Percentiles rank a stretch among this genome's conserved stretches.
These are phyloP conservation scores for Heliconius sara DNA, from an alignment of 2,888 invertebrate species.

Conservation along the genomic window DNA sequence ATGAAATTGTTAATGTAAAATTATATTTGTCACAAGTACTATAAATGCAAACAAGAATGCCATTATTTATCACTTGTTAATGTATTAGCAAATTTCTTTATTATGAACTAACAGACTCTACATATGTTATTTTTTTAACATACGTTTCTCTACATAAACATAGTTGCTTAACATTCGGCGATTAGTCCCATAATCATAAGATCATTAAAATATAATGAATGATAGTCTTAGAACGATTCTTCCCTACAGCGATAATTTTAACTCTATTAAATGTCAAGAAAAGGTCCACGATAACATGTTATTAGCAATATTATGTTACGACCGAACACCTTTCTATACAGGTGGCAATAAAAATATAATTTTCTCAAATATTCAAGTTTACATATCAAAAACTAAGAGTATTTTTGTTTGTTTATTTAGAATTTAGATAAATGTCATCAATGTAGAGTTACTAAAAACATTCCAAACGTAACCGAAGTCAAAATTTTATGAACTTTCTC, in stretches of 20 bases:
- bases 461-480: conserved; percentile 37
- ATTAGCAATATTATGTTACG: conserved; percentile 38
- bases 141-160: conserved; percentile 3
- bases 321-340: conserved; percentile 34
- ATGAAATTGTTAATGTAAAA: neutral
- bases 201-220: conserved; percentile 29
- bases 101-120: neutral
- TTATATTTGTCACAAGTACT: neutral
- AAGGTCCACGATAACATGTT: conserved; percentile 35
- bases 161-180: conserved; percentile 5
- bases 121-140: neutral
- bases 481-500: conserved; percentile 1
- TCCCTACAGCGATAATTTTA: conserved; percentile 29
- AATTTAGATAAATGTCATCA: neutral
- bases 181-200: conserved; percentile 26
- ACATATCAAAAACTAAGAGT: neutral
- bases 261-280: conserved; percentile 39
- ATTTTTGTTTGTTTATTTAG: neutral
- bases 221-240: conserved; percentile 16
- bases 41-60: neutral
- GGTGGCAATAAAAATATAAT: conserved; percentile 32
- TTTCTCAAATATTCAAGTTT: conserved; percentile 26
- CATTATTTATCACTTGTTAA: neutral
- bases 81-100: neutral
- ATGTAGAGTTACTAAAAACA: neutral